Percentiles rank a stretch among this genome's conserved stretches.
Conservation (phyloP, 2,888 invertebrate genomes). For the Coleophora flavipennella region DNA sequence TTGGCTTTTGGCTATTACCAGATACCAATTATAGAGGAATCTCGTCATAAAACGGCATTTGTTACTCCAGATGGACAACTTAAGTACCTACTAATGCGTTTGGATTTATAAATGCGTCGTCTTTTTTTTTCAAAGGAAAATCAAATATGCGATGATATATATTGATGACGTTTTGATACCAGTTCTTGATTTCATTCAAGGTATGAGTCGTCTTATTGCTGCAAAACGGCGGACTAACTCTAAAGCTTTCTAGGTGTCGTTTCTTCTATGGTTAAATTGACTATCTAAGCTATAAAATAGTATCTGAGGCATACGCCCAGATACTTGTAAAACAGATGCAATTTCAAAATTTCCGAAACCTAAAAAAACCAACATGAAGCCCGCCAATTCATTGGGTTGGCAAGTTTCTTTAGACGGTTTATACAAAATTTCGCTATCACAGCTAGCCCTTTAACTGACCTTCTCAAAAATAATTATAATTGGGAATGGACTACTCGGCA, state of each 20-base stretch:
- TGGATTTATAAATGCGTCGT: conserved; percentile 34
- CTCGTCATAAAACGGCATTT: neutral
- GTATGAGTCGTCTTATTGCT: conserved; percentile 5
- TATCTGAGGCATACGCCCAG: conserved; percentile 16
- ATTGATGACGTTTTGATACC: conserved; percentile 15
- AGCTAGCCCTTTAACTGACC: conserved; percentile 18
- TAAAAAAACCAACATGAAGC: conserved; percentile 14
- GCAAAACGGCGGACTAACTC: conserved; percentile 3
- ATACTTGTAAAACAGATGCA: conserved; percentile 16
- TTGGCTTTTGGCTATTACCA: neutral
- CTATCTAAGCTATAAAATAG: conserved; percentile 20
- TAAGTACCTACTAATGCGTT: conserved; percentile 35
- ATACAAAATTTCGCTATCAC: conserved; percentile 17
- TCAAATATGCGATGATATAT: conserved; percentile 11
- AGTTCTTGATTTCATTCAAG: conserved; percentile 6
- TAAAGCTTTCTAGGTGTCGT: conserved; percentile 17
- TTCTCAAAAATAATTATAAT: conserved; percentile 10
- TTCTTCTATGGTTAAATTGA: conserved; percentile 17
- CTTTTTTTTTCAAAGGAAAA: conserved; percentile 27
- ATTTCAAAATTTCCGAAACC: conserved; percentile 17
- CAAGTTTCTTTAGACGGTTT: conserved; percentile 22
- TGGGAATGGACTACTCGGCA: neutral
- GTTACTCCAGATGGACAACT: conserved; percentile 17
- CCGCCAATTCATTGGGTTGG: conserved; percentile 20
- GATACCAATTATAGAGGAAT: neutral